A percentile compares a stretch with the other conserved stretches of the same genome.
Evolutionary conservation across 2,888 invertebrate genomes (phyloP).

Genomic region (Barypeithes pellucidus): DNA sequence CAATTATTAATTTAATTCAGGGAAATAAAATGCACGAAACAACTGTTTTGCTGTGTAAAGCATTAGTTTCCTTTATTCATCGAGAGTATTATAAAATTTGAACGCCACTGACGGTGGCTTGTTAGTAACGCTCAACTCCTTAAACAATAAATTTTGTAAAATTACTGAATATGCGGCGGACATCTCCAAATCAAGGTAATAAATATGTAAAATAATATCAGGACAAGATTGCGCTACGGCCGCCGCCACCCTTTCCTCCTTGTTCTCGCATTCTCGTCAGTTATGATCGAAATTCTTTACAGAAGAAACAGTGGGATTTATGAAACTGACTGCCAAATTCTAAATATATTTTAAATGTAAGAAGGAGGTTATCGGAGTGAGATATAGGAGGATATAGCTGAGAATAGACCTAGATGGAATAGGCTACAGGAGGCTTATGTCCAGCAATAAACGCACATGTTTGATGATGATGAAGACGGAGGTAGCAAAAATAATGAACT

Average conservation of each 20-base stretch:
- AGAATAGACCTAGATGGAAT: no score
- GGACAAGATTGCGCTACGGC: conserved; percentile 51
- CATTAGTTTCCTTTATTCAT: neutral
- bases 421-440: no score
- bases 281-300: neutral
- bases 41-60: no score
- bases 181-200: conserved; percentile 62
- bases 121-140: conserved; percentile 24
- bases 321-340: no score
- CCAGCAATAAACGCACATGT: no score
- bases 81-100: neutral
- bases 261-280: conserved; percentile 3
- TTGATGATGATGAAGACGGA: no score
- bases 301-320: neutral
- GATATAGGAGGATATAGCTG: no score
- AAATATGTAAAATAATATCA: conserved; percentile 65
- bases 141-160: conserved; percentile 62
- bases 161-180: conserved; percentile 61
- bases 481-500: no score
- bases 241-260: conserved; percentile 8
- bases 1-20: no score
- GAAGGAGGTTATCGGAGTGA: no score
- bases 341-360: no score
- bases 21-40: no score
- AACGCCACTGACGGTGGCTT: conserved; percentile 20